Evolutionary conservation across 2,113 vertebrate genomes (phyloP), one percentile per base, ranked within the genome.

Genomic region (Cynoglossus semilaevis): DNA sequence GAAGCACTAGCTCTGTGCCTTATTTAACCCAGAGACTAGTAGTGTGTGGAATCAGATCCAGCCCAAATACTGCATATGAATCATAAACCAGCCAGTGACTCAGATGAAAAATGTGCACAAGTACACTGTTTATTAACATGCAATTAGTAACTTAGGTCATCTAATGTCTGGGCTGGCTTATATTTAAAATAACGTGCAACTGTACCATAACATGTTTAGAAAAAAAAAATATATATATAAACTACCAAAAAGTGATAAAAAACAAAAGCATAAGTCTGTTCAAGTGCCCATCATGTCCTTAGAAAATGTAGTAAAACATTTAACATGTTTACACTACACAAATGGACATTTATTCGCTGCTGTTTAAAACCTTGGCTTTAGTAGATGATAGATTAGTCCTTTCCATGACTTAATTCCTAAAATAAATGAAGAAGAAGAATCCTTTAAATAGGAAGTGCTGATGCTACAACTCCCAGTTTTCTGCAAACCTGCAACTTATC

Each of bases 11-110:
- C 47, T 50, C 55, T 62, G 48, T 63, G 67, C 56, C 1, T 35
- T 53, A 58, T 84, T 82, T 77, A 74, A 79, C 47, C 61, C 68
- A 29, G 22, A 55, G 53, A 57, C 47, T 15, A 50, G 22, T 16
- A 50, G 22, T 16, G n/a, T 57, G 60, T 57, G 60, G 79, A 81
- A 74, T 51, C 45, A 36, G 40, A 69, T 37, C 56, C 44, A 48
- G 38, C 46, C 38, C 34, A 59, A 58, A 54, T 55, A 51, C 22
- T 29, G 22, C 22, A 29, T 48, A 74, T 66, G 43, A 14, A 62
- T 50, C 13, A 36, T 22, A 18, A 67, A 29, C 22, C 22, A 29
- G 22, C 22, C 2, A 29, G 22, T 53, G 60, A 46, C 42, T 48
- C 50, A 62, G 38, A 46, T 61, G 22, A 53, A 47, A 53, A 44